Evolutionary conservation across 2,888 invertebrate genomes (phyloP).

Genomic region (Tiliacea aurago): DNA sequence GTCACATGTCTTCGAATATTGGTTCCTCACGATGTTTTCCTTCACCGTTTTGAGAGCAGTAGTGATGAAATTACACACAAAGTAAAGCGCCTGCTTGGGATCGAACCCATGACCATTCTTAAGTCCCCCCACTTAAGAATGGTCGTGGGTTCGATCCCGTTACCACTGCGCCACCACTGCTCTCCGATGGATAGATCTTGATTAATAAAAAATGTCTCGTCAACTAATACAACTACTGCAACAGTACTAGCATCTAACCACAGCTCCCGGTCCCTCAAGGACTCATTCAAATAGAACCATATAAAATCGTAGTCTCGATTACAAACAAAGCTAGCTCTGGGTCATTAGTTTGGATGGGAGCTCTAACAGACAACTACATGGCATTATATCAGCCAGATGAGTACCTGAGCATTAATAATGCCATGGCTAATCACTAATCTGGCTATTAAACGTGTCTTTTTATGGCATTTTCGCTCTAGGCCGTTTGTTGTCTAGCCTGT

Average conservation of each 20-base stretch:
- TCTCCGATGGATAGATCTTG: no score
- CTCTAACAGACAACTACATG: constrained; percentile 25
- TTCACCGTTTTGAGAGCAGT: no score
- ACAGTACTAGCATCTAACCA: not conserved
- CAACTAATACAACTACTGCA: not conserved
- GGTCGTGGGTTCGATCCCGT: no score
- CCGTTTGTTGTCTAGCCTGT: constrained; percentile 17
- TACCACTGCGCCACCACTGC: no score
- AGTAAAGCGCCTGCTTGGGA: no score
- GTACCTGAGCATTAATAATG: constrained; percentile 29
- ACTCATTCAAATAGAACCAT: constrained; percentile 16
- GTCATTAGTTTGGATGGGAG: constrained; percentile 28
- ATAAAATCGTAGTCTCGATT: constrained; percentile 25
- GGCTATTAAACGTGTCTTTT: constrained; percentile 46
- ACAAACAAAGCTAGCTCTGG: constrained; percentile 20
- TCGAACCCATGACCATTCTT: no score
- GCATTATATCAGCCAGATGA: constrained; percentile 37
- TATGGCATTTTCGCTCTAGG: constrained; percentile 43
- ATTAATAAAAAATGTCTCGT: not conserved
- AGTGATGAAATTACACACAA: no score
- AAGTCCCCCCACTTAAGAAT: no score
- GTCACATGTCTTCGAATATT: no score
- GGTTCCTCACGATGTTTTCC: no score
- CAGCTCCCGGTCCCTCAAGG: not conserved
- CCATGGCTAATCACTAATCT: constrained; percentile 43